These are phyloP conservation scores for Anagyrus pseudococci DNA, from an alignment of 2,888 invertebrate species.

Conservation along the genomic window DNA sequence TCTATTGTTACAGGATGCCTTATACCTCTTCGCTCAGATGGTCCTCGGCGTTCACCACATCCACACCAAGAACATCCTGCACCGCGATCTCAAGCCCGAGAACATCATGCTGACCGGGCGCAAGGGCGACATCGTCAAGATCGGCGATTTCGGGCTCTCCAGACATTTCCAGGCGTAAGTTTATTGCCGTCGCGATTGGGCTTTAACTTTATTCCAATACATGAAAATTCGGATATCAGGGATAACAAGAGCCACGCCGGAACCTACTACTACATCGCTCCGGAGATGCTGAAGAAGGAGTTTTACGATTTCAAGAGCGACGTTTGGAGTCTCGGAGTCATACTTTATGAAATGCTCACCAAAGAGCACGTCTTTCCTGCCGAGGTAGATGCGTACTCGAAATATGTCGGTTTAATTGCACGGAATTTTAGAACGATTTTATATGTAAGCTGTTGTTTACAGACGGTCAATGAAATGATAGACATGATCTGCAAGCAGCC, in stretches of 20 bases:
- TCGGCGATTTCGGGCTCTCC: conserved; percentile 87
- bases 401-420: not conserved
- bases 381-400: conserved; percentile 38
- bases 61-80: conserved; percentile 78
- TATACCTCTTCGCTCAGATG: conserved; percentile 62
- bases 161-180: conserved; percentile 64
- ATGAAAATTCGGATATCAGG: conserved; percentile 6
- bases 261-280: conserved; percentile 76
- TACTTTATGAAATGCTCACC: conserved; percentile 75
- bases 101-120: conserved; percentile 81
- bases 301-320: conserved; percentile 82
- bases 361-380: conserved; percentile 52
- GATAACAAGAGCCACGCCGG: conserved; percentile 46
- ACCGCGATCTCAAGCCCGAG: conserved; percentile 84
- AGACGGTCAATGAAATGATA: conserved; percentile 45
- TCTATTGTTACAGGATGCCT: conserved; percentile 46
- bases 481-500: conserved; percentile 44
- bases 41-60: conserved; percentile 81
- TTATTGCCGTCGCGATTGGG: too few relatives aligned
- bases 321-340: conserved; percentile 86
- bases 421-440: not conserved
- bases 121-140: conserved; percentile 74
- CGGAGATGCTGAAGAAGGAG: conserved; percentile 81
- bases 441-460: not conserved
- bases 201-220: too few relatives aligned